Evolutionary conservation across 2,797 vertebrate genomes (phyloP), one percentile per base, ranked within the genome.

Genomic region (Spinibarbus caldwelli): DNA sequence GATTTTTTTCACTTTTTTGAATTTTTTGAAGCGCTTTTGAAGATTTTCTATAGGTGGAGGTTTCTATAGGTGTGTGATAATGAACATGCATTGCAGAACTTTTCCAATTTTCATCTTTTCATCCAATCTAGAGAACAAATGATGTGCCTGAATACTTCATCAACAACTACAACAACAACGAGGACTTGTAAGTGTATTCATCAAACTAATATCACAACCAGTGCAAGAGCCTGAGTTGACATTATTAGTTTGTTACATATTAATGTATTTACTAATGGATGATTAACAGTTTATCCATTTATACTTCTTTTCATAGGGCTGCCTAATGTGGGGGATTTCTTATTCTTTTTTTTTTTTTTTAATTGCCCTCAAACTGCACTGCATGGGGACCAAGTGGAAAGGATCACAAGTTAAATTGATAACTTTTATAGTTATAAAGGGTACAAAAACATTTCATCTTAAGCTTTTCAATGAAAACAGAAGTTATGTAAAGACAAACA

Each of bases 111-210:
- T 26, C 5, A 36, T 54, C 6, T 81, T 68, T 49, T 31, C 4
- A 1, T 21, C 52, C 64, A 49, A 62, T 45, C 31, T 64, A 89
- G 88, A 89, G 87, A 79, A 45, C 82, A 52, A 78, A 36, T 43
- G 71, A 54, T 31, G 31, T 71, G 19, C 29, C 41, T 49, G 62
- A 14, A 9, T 15, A 81, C 26, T 72, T 77, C 41, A 11, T 75
- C 11, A 66, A 8, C n/a, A 80, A 26, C 78, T 12, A 72, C 54
- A 73, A 72, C 36, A 38, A 77, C 21, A 43, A 49, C 3, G 19
- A 45, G 15, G 3, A 87, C 62, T 29, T 76, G 83, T 87, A 83
- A 86, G 81, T 88, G 66, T 15, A 8, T 34, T 43, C 6, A 45
- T 59, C 38, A 49, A 66, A 43, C 11, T n/a, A 29, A 21, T 15